phyloP scores from a whole-genome alignment of 1,140 invertebrate species.

The Meloidogyne floridensis region DNA sequence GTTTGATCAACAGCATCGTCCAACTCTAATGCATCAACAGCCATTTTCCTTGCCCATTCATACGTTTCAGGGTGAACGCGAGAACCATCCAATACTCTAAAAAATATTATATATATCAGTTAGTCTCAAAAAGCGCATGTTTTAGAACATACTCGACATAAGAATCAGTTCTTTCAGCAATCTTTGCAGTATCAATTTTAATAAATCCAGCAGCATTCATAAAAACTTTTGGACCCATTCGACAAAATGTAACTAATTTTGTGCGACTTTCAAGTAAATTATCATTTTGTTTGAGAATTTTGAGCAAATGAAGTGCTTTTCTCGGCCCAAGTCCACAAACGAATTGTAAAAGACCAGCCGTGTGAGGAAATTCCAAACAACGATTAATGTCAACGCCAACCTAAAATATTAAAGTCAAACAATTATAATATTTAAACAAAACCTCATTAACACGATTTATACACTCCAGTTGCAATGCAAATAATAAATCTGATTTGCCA shows the following conservation, averaged over 20 bases:
- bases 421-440: neutral
- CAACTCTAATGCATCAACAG: constrained; percentile 96
- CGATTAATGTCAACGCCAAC: constrained; percentile 98
- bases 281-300: constrained; percentile 66
- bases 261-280: constrained; percentile 71
- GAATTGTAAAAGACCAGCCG: constrained; percentile 83
- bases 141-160: constrained; percentile 44
- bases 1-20: constrained; percentile 92
- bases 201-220: constrained; percentile 99
- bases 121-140: neutral
- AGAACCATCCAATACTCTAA: constrained; percentile 84
- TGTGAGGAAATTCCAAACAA: constrained; percentile 83
- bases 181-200: constrained; percentile 86
- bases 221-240: constrained; percentile 91
- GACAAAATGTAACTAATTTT: constrained; percentile 88
- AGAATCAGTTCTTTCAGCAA: constrained; percentile 43
- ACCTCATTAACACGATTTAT: constrained; percentile 64
- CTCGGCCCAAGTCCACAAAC: constrained; percentile 93
- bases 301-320: constrained; percentile 86
- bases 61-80: constrained; percentile 94
- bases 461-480: constrained; percentile 50
- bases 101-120: neutral
- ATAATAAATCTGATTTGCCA: constrained; percentile 45
- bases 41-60: constrained; percentile 99
- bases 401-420: constrained; percentile 29